Evolutionary conservation across 2,888 invertebrate genomes (phyloP), one percentile per base, ranked within the genome.

Genomic region (Gryllus longicercus): DNA sequence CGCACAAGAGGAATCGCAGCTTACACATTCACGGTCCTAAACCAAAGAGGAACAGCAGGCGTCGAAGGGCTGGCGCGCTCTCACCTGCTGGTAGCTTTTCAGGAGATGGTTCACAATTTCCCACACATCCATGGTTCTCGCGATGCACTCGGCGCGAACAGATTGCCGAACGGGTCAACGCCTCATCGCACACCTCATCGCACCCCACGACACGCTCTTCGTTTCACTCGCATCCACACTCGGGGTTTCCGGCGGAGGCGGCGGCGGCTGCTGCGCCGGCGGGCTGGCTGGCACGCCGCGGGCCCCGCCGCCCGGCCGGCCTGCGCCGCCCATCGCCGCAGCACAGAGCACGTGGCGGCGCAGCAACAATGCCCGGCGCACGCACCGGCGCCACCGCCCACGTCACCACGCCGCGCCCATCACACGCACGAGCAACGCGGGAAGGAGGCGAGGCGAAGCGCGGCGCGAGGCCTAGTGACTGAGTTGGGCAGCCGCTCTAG

Each of bases 71-170:
- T 4, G 38, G 38, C 38, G 38, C 8, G n/a, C 63, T 63, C 50
- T 77, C 50, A 89, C 87, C 82, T 89, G 89, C 84, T 90, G 90
- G 85, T 91, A 91, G 77, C 90, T 90, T 87, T 90, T 91, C 86
- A 92, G 90, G 83, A 92, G 88, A 85, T 91, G 90, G 86, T 89
- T 91, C 86, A 92, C 91, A 85, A 91, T 91, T 87, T 92, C 92
- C 92, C 92, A 92, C 84, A 91, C 81, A 79, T 84, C 84, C 84
- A 84, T 84, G 90, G 84, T 91, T 90, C 84, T 91, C 91, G 84
- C 84, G 87, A 88, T 90, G 87, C 90, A 84, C 88, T 87, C 84
- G 88, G 74, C 25, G 25, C 38, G 5, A 38, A 38, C 38, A 38
- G 8, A 38, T 38, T 83, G 88, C 86, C 83, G 86, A 87, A 87